phyloP scores from a whole-genome alignment of 1,140 invertebrate species.

The Psilanteris sp. region DNA sequence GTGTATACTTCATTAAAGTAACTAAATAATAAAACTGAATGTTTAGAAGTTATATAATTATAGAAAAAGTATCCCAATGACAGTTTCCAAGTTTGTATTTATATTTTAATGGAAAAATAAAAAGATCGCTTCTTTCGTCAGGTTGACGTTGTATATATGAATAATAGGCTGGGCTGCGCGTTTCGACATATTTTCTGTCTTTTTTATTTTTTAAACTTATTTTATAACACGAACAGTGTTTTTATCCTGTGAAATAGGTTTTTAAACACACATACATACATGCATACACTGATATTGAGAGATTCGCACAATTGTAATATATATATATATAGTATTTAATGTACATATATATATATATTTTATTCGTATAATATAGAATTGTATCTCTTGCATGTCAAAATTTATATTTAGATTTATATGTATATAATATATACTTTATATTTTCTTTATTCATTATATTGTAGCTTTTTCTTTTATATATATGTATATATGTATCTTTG shows the following conservation, averaged over 20 bases:
- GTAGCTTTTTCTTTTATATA: conserved; percentile 14
- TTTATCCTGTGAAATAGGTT: conserved; percentile 19
- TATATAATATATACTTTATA: conserved; percentile 35
- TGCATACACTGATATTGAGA: conserved; percentile 20
- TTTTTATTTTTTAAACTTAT: conserved; percentile 8
- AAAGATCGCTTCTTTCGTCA: conserved; percentile 1
- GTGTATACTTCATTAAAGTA: neutral
- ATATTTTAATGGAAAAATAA: neutral
- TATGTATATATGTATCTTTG: conserved; percentile 24
- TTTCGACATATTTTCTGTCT: conserved; percentile 15
- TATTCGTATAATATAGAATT: conserved; percentile 45
- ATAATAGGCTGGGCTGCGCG: conserved; percentile 18
- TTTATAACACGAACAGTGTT: conserved; percentile 18
- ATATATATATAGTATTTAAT: conserved; percentile 29
- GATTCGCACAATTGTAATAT: conserved; percentile 45
- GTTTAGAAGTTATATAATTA: conserved; percentile 3
- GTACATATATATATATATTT: conserved; percentile 39
- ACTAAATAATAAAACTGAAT: conserved; percentile 18
- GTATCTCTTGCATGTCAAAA: conserved; percentile 37
- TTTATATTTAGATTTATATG: conserved; percentile 31
- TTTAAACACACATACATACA: conserved; percentile 34
- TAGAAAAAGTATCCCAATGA: conserved; percentile 5
- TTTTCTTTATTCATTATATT: conserved; percentile 9
- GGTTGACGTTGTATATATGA: conserved; percentile 1
- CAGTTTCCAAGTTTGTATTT: neutral